Base-by-base conservation (phyloP, 2,888 invertebrate species). In the Drosophila anomalata region DNA sequence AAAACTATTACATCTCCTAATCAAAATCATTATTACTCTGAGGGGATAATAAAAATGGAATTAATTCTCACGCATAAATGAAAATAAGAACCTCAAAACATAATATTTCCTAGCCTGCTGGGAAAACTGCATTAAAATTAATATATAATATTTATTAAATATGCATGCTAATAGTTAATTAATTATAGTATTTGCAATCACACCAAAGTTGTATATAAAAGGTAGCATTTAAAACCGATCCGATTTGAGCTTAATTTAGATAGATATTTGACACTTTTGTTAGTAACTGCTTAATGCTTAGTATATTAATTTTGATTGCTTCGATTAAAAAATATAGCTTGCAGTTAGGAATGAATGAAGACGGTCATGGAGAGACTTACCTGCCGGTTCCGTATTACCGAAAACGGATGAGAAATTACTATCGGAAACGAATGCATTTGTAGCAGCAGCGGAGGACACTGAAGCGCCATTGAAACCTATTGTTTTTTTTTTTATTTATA, bases 341-440 rank as follows among this genome's bases (percentile, higher is more conserved):
- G 73, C 62, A 48, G 52, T 72, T 72, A 51, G 73, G 56, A 68
- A 68, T 57, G 73, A 53, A 53, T 68, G 61, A 58, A 61, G 68
- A 52, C 29, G 47, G 20, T 46, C 53, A 51, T 66, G 51, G 29
- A 60, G 44, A 22, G 57, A 92, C 94, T 94, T 94, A 94, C 94
- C 94, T 92, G 93, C 91, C 81, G 94, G 92, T 91, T 95, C 95
- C 89, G 94, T 92, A 92, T 94, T 95, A 92, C 96, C 97, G 93
- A 97, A 97, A 87, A 97, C 97, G 89, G 96, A 95, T 90, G 95
- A 95, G 93, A 97, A 97, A 93, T 95, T 96, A 92, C 95, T 96
- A 92, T 97, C 97, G 90, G 96, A 95, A 91, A 97, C 96, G 93
- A 96, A 96, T 87, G 94, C 93, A 91, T 93, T 93, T 77, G 91